These are phyloP conservation scores for Gymnothorax javanicus DNA, from an alignment of 2,797 vertebrate genomes.

Conservation along the genomic window DNA sequence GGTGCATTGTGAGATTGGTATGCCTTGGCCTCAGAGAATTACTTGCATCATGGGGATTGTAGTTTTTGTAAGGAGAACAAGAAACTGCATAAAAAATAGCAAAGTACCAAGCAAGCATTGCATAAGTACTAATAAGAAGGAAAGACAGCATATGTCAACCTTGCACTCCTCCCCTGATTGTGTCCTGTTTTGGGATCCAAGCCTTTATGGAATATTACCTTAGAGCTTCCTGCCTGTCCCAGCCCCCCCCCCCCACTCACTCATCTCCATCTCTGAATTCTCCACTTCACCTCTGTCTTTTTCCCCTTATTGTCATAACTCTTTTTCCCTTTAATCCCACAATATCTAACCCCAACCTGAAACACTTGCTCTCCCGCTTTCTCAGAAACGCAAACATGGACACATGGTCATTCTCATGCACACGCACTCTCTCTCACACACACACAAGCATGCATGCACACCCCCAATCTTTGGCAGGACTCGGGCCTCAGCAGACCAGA, in stretches of 20 bases:
- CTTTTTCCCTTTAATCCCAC: neutral
- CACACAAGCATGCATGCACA: slow-evolving; percentile 7
- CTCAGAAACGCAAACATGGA: neutral
- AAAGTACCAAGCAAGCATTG: neutral
- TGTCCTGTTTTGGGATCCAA: neutral
- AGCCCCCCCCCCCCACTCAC: neutral
- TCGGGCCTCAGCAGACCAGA: neutral
- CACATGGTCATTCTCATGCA: neutral
- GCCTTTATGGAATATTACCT: neutral
- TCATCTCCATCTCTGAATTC: neutral
- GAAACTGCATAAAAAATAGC: neutral
- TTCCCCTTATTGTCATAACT: neutral
- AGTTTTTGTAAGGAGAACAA: neutral
- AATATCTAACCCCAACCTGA: neutral
- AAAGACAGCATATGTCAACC: neutral
- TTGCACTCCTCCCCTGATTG: neutral
- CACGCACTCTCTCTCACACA: slow-evolving; percentile 7
- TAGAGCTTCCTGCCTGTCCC: neutral
- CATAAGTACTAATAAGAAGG: neutral
- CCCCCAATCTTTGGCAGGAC: slow-evolving; percentile 22
- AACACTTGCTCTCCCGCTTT: neutral
- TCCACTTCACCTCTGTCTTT: neutral
- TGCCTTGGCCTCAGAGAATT: too few species aligned
- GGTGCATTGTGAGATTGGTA: too few species aligned
- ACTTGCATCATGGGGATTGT: neutral